Base-by-base conservation (phyloP, 2,888 invertebrate genomes). In the Lobophora halterata region DNA sequence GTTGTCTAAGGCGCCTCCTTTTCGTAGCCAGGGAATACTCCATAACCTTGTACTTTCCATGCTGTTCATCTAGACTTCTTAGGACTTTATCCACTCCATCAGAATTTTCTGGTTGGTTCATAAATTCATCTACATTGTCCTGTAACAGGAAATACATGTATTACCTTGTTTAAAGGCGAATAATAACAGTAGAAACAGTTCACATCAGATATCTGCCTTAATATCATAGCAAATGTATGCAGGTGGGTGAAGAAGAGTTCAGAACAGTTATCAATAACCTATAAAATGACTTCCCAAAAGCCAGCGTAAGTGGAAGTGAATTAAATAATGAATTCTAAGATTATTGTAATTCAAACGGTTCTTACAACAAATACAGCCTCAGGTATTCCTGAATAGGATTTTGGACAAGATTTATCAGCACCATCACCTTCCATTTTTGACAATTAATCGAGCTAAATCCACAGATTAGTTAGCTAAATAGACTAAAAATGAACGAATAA, bases 11-110 rank as follows among this genome's bases (percentile, higher is more conserved):
- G 76, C 97, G 91, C 62, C 93, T 92, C 53, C 95, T 93, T 61
- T 97, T 96, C 6, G 95, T 93, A 33, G 93, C 90, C 51, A 99
- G 89, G 76, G 97, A 97, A 61, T 92, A 93, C 81, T 99, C 98
- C 96, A 99, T 97, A 72, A 97, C 96, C 85, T 98, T 97, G 77
- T 98, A 98, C 89, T 98, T 98, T 43, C 94, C 93, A 85, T 97
- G 97, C 69, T 95, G 95, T 69, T 98, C 98, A 71, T 99, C 98
- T 42, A 98, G 86, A 62, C 90, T 91, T 63, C 93, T 93, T 32
- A 98, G 82, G 7, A 97, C 97, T 71, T 92, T 92, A 61, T 98
- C 97, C 1, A 94, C 95, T 47, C 93, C 92, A 29, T 92, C 93
- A 49, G 91, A 90, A 69, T 97, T 96, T 65, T 95, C 97, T 7